Conservation (phyloP, 1,140 invertebrate genomes). For the Gyrodactylus salaris region DNA sequence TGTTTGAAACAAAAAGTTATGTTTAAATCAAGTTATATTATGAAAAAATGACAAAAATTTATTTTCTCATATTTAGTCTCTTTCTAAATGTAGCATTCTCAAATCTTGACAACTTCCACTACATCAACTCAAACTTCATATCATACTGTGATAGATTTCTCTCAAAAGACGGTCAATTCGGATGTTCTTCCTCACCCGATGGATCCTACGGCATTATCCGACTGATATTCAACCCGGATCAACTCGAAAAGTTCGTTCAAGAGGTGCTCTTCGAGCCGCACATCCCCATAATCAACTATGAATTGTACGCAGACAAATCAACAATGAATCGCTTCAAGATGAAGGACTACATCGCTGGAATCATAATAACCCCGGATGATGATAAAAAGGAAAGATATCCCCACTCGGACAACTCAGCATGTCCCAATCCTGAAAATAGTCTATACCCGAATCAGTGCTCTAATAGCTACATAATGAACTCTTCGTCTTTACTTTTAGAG, state of each 20-base stretch:
- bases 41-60: no score
- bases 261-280: not conserved
- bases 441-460: not conserved
- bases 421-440: not conserved
- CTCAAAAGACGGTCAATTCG: not conserved
- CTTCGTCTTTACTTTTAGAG: not conserved
- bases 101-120: no score
- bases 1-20: no score
- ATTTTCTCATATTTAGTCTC: no score
- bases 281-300: not conserved
- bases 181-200: not conserved
- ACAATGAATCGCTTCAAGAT: not conserved
- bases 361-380: not conserved
- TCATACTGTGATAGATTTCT: not conserved
- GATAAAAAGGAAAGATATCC: not conserved
- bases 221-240: not conserved
- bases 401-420: not conserved
- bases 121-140: not conserved
- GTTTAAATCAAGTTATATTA: no score
- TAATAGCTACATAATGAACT: not conserved
- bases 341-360: not conserved
- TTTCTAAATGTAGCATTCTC: no score
- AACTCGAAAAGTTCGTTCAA: not conserved
- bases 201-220: not conserved
- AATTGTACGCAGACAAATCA: not conserved